These are phyloP conservation scores for Pangasianodon hypophthalmus DNA, from an alignment of 2,113 vertebrate genomes.

Conservation along the genomic window DNA sequence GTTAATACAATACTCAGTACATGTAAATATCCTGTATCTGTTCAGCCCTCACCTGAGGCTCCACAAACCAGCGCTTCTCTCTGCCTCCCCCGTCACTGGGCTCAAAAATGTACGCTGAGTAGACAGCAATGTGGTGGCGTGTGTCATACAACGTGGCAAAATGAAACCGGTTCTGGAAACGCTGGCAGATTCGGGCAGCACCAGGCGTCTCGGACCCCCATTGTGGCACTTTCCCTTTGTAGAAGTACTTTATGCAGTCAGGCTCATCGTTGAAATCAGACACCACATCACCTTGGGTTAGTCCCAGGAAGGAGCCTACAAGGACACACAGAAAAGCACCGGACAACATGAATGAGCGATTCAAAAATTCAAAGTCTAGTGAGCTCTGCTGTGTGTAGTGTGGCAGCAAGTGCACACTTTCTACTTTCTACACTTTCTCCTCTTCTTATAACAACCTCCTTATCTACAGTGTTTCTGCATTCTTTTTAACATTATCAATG, in stretches of 20 bases:
- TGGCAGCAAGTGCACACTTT: neutral
- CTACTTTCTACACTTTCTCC: neutral
- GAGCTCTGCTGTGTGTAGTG: neutral
- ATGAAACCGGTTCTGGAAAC: constrained; percentile 64
- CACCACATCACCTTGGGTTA: constrained; percentile 45
- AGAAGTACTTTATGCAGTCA: constrained; percentile 71
- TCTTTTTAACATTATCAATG: constrained; percentile 2
- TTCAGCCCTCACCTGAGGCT: constrained; percentile 70
- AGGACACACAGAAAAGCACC: constrained; percentile 25
- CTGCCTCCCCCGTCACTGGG: constrained; percentile 70
- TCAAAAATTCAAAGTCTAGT: neutral
- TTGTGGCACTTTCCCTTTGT: constrained; percentile 65
- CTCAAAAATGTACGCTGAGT: constrained; percentile 72
- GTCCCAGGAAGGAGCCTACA: neutral
- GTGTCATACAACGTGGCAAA: constrained; percentile 77
- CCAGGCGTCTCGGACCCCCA: constrained; percentile 56
- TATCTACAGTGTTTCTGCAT: neutral
- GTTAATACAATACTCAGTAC: neutral
- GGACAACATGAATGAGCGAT: constrained; percentile 20
- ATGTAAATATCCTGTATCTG: neutral
- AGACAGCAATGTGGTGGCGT: constrained; percentile 68
- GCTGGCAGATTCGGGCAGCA: constrained; percentile 66
- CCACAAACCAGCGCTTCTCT: constrained; percentile 73
- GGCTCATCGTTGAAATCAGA: constrained; percentile 60
- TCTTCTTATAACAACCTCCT: neutral